Base-by-base conservation (phyloP, 2,113 vertebrate genomes). In the Elephantulus edwardii region DNA sequence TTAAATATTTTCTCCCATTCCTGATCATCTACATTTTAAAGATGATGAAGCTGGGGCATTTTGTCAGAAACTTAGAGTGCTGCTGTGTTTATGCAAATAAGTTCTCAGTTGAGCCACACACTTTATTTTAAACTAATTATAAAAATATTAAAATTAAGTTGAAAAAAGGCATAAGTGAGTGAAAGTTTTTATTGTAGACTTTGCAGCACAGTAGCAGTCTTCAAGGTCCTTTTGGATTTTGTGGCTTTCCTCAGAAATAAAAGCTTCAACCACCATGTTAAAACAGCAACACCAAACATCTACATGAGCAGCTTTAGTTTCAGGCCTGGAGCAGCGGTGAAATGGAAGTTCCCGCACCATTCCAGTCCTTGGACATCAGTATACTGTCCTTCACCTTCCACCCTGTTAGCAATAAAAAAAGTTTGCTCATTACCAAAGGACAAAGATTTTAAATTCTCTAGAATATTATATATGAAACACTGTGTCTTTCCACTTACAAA, bases 311-410 rank as follows among this genome's bases (percentile, higher is more conserved):
- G 82, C 91, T 98, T 98, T 58, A 98, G 94, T 94, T 95, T 98
- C 77, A 99, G 97, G 40, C 97, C 98, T 13, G 97, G 95, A 28
- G 98, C 98, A 92, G 97, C 97, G 54, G 93, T 98, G 93, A 96
- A 95, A n/a, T 97, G 97, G 94, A 98, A 98, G 38, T 91, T 97
- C 50, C 98, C 98, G 0, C 82, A 97, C 98, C 98, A 98, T 26
- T 97, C 96, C 16, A 97, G 91, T 81, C 98, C 97, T 28, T 96
- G 95, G 86, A 93, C 88, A 71, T 98, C 96, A 68, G 96, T 98
- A 88, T 98, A 98, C 2, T 97, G 95, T 46, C 98, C 98, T 85
- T 98, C 96, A 62, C 98, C 97, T 91, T 98, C 97, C 46, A 98
- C 92, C 97, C 98, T 99, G 94, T 26, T 94, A 93, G 0, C 88